Base-by-base conservation (phyloP, 2,888 invertebrate genomes). In the Sycophila texana region DNA sequence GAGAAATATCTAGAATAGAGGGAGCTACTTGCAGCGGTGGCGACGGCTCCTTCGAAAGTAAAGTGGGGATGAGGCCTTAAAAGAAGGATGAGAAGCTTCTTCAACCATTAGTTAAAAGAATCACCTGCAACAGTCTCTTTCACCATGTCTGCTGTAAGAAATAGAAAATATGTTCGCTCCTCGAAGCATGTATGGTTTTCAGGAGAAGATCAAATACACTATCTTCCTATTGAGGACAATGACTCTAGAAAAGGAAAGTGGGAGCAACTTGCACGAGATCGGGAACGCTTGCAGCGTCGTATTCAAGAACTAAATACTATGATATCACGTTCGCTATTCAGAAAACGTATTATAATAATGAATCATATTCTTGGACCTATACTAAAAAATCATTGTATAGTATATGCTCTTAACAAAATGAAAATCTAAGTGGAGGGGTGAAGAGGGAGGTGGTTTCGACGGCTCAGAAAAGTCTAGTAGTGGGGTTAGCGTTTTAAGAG, bases 241-340 rank as follows among this genome's bases (percentile, higher is more conserved):
- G 30, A 30, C 30, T 30, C 30, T 30, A n/a, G 57, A 57, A 57
- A 18, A 57, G 57, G 57, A 57, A 16, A n/a, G 57, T 57, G 57
- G 57, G 57, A 57, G 57, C 57, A 57, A 18, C 57, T 57, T n/a
- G 57, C n/a, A 57, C 57, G 57, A 57, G 57, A 57, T 18, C 57
- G 18, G n/a, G 57, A 57, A 18, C 57, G 57, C 57, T 57, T 57
- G 5, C 57, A 57, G 57, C 16, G 57, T n/a, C 57, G 57, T 57
- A 57, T 57, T 57, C n/a, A 16, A 18, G 57, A 57, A 18, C 57
- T 57, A 57, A 57, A 57, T 57, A 16, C n/a, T 57, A 57, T 57
- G 16, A 57, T 57, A 57, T 57, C 57, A 18, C 57, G 57, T 1
- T 7, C 57, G 18, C 18, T 57, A 18, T 57, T 57, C 57, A 57